Evolutionary conservation across 2,888 invertebrate species (phyloP).

Genomic region (Mythimna ferrago): DNA sequence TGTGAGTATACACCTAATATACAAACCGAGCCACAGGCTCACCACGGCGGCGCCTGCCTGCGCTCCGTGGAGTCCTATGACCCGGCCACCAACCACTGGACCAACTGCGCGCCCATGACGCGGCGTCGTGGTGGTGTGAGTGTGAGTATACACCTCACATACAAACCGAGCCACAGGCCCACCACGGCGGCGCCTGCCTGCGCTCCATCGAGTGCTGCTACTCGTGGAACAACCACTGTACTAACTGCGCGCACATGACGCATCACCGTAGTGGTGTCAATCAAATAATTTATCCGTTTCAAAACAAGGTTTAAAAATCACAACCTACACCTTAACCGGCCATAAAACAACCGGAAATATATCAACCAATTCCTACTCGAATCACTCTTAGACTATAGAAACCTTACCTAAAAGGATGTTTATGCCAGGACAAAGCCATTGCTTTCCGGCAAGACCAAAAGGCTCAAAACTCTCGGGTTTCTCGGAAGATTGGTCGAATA

Average conservation of each 20-base stretch:
- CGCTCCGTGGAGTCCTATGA: constrained; percentile 97
- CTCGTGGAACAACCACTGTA: no score
- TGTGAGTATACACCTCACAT: constrained; percentile 86
- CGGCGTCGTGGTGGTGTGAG: constrained; percentile 97
- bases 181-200: constrained; percentile 95
- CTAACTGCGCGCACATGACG: constrained; percentile 96
- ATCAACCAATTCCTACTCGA: no score
- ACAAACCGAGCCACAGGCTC: not conserved
- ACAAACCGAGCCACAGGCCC: not conserved
- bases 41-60: constrained; percentile 95
- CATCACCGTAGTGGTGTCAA: constrained; percentile 97
- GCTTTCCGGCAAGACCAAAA: no score
- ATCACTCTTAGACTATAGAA: no score
- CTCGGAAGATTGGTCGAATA: no score
- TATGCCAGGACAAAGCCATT: no score
- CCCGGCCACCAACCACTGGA: constrained; percentile 94
- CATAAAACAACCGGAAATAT: no score
- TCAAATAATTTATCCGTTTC: not conserved
- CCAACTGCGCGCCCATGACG: constrained; percentile 96
- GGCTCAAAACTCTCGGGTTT: no score
- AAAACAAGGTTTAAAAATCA: no score
- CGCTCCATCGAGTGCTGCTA: constrained; percentile 97
- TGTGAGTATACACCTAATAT: constrained; percentile 88
- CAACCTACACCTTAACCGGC: no score
- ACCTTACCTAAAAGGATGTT: no score